Base-by-base conservation (phyloP, 2,888 invertebrate genomes). In the Volucella bombylans region DNA sequence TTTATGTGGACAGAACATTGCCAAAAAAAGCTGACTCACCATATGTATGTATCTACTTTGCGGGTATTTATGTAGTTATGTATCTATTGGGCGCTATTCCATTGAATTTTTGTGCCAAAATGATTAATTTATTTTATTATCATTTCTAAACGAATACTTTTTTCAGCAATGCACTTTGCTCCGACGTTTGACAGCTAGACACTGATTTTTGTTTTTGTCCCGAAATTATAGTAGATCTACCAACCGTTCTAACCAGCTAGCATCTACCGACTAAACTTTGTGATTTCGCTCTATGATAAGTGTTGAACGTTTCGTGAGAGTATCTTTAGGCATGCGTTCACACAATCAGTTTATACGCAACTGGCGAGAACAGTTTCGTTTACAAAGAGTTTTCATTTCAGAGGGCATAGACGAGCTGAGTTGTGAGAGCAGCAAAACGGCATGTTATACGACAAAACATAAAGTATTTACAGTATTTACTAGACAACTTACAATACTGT, bases 181-280 rank as follows among this genome's bases (percentile, higher is more conserved):
- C 31, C 6, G 31, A 31, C 6, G 31, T 31, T 23, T 23, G 18
- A 23, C 18, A 23, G 18, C 18, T 1, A 1, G 18, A 23, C 18
- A 23, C 18, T 23, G 18, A 14, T 49, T 14, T 47, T 72, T 18
- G 54, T 72, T 62, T 50, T 61, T 52, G 49, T 31, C 3, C 31
- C 11, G 1, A 59, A 59, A 41, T 10, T 59, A 14, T 49, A 54
- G 14, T 8, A 6, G 8, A 11, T 31, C 38, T 14, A 45, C 43
- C 50, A 72, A 72, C 72, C 67, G 67, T 62, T 45, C 62, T 23
- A 47, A 57, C 78, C 57, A 73, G 72, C 71, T 64, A 39, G 52
- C 49, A 55, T 23, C 72, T 72, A 72, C 45, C 43, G 55, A 82
- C 77, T 82, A 55, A 55, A 52, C 45, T 67, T n/a, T 71, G 12